A percentile compares a stretch with the other conserved stretches of the same genome.
Evolutionary conservation across 2,888 invertebrate species (phyloP).

Genomic region (Eugnorisma glareosa): DNA sequence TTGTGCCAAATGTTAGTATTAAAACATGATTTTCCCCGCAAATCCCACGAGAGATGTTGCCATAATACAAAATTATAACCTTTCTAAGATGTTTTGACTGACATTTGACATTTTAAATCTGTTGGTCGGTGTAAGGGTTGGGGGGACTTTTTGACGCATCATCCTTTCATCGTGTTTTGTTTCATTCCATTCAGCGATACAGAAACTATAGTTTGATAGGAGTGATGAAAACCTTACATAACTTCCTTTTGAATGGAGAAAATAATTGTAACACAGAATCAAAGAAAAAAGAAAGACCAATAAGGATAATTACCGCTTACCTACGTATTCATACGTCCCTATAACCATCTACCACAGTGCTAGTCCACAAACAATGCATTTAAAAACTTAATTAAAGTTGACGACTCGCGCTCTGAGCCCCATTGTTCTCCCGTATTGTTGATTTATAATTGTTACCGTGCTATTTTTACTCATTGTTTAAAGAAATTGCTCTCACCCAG

Average conservation of each 20-base stretch:
- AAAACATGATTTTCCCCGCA: no score
- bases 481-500: slow-evolving; percentile 60
- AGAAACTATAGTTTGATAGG: neutral
- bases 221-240: neutral
- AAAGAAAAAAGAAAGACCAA: neutral
- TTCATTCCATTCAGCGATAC: no score
- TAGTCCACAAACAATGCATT: slow-evolving; percentile 70
- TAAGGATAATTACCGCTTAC: slow-evolving; percentile 1
- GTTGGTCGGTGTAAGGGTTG: no score
- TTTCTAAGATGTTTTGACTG: no score
- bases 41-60: no score
- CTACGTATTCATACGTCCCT: slow-evolving; percentile 5
- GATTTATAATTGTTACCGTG: slow-evolving; percentile 76
- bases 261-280: neutral
- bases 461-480: slow-evolving; percentile 65
- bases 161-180: no score
- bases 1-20: no score
- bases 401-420: slow-evolving; percentile 62
- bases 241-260: neutral
- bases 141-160: no score
- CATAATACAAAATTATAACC: no score
- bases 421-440: slow-evolving; percentile 73
- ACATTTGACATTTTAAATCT: no score
- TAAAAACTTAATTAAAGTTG: slow-evolving; percentile 77
- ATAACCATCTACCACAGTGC: slow-evolving; percentile 30